A percentile compares a stretch with the other conserved stretches of the same genome.
Conservation (phyloP, 2,797 vertebrate genomes). For the Pipistrellus kuhlii region DNA sequence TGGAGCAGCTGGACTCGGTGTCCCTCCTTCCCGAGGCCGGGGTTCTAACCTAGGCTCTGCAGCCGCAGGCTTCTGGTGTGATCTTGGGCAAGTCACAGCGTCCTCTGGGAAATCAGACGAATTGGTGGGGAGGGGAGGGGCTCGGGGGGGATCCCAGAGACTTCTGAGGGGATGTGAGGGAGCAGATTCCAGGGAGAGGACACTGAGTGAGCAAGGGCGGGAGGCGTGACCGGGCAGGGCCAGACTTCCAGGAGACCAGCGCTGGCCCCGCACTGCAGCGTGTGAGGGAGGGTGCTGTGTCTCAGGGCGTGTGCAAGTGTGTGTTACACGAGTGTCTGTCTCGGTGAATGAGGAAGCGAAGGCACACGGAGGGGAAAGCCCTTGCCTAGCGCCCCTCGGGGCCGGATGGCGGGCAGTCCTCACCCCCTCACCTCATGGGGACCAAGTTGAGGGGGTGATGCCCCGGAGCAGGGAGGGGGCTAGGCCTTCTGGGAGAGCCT, state of each 20-base stretch:
- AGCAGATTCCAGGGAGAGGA: background rate
- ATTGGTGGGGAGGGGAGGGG: background rate
- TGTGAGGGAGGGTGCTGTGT: background rate
- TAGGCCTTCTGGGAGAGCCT: background rate
- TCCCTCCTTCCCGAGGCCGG: background rate
- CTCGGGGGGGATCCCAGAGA: background rate
- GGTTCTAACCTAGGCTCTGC: background rate
- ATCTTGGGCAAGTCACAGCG: background rate
- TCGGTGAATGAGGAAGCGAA: background rate
- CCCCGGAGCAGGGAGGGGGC: too few species aligned
- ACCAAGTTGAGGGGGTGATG: background rate
- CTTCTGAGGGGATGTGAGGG: background rate
- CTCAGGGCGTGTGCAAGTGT: too few species aligned
- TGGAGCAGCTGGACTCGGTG: slow-evolving; percentile 52
- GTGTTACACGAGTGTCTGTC: background rate
- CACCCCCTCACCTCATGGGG: rapidly evolving
- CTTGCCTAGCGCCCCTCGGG: background rate
- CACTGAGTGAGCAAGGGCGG: background rate
- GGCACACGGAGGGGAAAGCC: background rate
- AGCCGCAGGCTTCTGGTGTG: background rate
- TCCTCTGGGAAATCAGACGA: background rate
- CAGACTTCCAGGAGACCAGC: rapidly evolving
- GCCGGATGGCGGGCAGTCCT: background rate
- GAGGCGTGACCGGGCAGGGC: background rate
- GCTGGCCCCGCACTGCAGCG: rapidly evolving